A percentile compares a stretch with the other conserved stretches of the same genome.
Conservation (phyloP, 2,797 vertebrate species). For the Typhlichthys subterraneus region DNA sequence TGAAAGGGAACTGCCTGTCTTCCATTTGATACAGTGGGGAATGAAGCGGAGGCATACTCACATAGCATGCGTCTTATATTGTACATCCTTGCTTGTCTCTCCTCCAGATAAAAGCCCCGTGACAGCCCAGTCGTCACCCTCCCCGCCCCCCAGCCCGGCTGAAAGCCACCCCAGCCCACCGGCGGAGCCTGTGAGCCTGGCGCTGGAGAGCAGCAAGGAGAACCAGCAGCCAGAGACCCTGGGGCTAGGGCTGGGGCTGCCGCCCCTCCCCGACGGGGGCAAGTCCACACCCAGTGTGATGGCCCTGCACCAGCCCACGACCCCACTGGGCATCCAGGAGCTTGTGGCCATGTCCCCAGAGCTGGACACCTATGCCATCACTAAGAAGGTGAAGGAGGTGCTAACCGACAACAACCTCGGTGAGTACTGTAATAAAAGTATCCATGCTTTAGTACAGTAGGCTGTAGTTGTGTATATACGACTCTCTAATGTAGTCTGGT, state of each 20-base stretch:
- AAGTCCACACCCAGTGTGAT: slow-evolving; percentile 76
- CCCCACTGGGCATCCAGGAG: slow-evolving; percentile 91
- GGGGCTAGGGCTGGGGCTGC: slow-evolving; percentile 59
- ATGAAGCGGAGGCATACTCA: too few relatives aligned
- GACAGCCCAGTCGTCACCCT: slow-evolving; percentile 85
- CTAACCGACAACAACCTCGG: slow-evolving; percentile 98
- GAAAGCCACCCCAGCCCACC: slow-evolving; percentile 84
- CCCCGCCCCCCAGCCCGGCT: slow-evolving; percentile 85
- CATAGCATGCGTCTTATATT: too few relatives aligned
- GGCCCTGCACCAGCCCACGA: slow-evolving; percentile 74
- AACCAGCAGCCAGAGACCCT: slow-evolving; percentile 91
- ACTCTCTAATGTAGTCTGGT: too few relatives aligned
- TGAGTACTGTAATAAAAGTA: slow-evolving; percentile 54
- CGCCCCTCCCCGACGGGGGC: slow-evolving; percentile 69
- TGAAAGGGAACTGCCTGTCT: neutral
- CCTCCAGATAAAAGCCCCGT: slow-evolving; percentile 82
- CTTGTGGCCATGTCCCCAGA: slow-evolving; percentile 95
- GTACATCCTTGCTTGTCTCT: slow-evolving; percentile 13
- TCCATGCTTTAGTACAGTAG: too few relatives aligned
- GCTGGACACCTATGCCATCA: slow-evolving; percentile 95
- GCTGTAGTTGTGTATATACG: too few relatives aligned
- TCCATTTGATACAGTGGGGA: too few relatives aligned
- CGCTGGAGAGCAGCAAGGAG: slow-evolving; percentile 94
- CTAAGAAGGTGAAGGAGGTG: slow-evolving; percentile 98
- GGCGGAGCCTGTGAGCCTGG: slow-evolving; percentile 84